Percentiles rank a stretch among this genome's conserved stretches.
These are phyloP conservation scores for Sminthurinus signatus DNA, from an alignment of 1,140 invertebrate genomes.

Conservation along the genomic window DNA sequence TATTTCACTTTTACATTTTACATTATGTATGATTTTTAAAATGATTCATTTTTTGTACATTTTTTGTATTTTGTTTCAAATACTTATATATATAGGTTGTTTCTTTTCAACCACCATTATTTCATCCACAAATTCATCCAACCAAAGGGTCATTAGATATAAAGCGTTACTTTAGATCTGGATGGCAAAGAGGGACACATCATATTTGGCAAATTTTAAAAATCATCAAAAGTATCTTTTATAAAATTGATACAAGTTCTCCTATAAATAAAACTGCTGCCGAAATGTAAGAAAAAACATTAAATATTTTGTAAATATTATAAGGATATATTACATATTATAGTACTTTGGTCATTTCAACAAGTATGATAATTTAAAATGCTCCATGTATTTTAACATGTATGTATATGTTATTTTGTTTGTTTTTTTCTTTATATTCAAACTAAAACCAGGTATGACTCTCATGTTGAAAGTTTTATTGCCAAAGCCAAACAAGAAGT, in stretches of 20 bases:
- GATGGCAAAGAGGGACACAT: slow-evolving; percentile 74
- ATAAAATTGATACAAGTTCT: slow-evolving; percentile 62
- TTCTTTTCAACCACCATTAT: slow-evolving; percentile 74
- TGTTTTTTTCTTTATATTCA: slow-evolving; percentile 6
- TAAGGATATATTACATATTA: no score
- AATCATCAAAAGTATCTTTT: slow-evolving; percentile 73
- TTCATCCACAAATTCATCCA: slow-evolving; percentile 77
- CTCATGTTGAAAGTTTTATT: slow-evolving; percentile 59
- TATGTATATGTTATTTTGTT: not conserved
- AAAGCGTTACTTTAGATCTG: slow-evolving; percentile 65
- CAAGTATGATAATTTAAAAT: no score
- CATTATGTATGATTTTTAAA: no score
- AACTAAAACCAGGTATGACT: slow-evolving; percentile 52
- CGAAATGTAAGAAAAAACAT: slow-evolving; percentile 61
- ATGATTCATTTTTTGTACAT: no score
- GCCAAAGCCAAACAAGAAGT: slow-evolving; percentile 61
- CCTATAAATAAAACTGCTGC: slow-evolving; percentile 70
- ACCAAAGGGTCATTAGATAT: slow-evolving; percentile 61
- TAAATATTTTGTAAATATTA: slow-evolving; percentile 15
- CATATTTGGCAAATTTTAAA: slow-evolving; percentile 84
- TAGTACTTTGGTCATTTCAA: no score
- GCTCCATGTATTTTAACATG: not conserved
- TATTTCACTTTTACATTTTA: no score
- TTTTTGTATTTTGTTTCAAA: no score
- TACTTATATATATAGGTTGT: slow-evolving; percentile 60